Evolutionary conservation across 2,113 vertebrate genomes (phyloP).

Genomic region (Sapayoa aenigma): DNA sequence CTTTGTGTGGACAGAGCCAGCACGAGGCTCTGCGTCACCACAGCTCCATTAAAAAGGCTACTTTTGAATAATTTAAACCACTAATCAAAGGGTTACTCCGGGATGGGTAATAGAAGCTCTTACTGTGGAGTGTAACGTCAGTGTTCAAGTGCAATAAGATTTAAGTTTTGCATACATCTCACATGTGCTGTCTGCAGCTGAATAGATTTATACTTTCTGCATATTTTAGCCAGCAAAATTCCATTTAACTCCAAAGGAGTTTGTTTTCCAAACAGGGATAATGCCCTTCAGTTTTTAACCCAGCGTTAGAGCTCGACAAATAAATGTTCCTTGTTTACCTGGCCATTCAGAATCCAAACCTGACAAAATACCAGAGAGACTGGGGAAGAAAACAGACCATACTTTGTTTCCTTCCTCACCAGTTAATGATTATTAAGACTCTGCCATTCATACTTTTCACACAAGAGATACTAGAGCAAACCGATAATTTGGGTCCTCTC

Average conservation of each 20-base stretch:
- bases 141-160: background rate
- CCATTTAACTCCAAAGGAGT: background rate
- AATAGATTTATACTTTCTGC: conserved; percentile 5
- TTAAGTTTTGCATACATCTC: conserved; percentile 40
- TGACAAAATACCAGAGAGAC: background rate
- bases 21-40: background rate
- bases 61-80: conserved; percentile 54
- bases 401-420: background rate
- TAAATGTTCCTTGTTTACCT: background rate
- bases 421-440: conserved; percentile 7
- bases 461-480: conserved; percentile 28
- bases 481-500: conserved; percentile 44
- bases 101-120: conserved; percentile 26
- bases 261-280: background rate
- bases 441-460: background rate
- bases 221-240: conserved; percentile 25
- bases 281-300: background rate
- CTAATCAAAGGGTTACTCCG: conserved; percentile 45
- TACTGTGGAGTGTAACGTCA: background rate
- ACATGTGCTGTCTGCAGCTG: background rate
- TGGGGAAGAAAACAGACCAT: background rate
- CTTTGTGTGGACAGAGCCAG: background rate
- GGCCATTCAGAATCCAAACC: conserved; percentile 10
- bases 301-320: background rate
- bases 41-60: conserved; percentile 31